Percentiles rank a stretch among this genome's conserved stretches.
phyloP scores from a whole-genome alignment of 2,888 invertebrate genomes.

The Phlogophora meticulosa region DNA sequence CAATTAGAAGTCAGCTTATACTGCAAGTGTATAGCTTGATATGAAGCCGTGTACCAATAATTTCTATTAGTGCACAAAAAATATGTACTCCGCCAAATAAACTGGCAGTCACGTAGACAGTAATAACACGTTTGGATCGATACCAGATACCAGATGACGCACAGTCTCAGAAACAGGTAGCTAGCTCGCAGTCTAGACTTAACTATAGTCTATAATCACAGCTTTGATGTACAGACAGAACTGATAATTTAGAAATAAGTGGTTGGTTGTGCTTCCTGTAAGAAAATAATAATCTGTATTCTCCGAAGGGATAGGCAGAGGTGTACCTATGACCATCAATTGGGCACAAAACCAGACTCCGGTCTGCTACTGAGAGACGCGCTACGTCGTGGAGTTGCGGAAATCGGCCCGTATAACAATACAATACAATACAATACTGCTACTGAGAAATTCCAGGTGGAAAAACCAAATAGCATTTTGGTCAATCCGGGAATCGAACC shows the following conservation, averaged over 20 bases:
- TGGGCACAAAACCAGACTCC: too few species aligned
- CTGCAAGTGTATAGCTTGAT: too few species aligned
- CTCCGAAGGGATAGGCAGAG: too few species aligned
- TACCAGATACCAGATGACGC: constrained; percentile 29
- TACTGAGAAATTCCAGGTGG: too few species aligned
- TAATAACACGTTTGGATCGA: constrained; percentile 39
- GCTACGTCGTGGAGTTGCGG: too few species aligned
- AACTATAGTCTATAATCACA: constrained; percentile 10
- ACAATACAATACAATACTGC: too few species aligned
- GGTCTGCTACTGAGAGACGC: too few species aligned
- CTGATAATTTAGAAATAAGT: constrained; percentile 10
- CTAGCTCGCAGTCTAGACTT: constrained; percentile 37
- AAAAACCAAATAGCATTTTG: too few species aligned
- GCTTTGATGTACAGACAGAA: background rate
- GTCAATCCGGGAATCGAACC: too few species aligned
- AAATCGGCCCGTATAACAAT: too few species aligned
- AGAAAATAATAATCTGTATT: background rate
- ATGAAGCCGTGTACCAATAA: constrained; percentile 22
- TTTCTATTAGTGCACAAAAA: constrained; percentile 23
- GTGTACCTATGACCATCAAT: too few species aligned
- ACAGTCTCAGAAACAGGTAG: constrained; percentile 41
- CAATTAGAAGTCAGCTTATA: too few species aligned
- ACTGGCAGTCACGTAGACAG: constrained; percentile 21
- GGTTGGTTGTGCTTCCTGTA: background rate
- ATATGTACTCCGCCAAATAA: constrained; percentile 4